Evolutionary conservation across 2,888 invertebrate species (phyloP).

Genomic region (Stomorhina lunata): DNA sequence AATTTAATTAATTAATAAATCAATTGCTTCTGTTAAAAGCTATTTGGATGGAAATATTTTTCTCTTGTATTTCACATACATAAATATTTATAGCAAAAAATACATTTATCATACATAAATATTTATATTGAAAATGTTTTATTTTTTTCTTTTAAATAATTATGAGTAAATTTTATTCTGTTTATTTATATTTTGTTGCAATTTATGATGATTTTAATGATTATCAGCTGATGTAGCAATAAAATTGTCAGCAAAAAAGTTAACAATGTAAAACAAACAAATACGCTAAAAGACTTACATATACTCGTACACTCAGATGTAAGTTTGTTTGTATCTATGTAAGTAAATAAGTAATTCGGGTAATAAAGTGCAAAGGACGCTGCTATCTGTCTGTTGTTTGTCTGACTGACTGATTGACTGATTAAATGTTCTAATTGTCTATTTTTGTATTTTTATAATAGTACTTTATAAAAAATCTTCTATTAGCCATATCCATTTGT

Average conservation of each 20-base stretch:
- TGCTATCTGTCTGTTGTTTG: constrained; percentile 8
- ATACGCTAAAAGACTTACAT: too few relatives aligned
- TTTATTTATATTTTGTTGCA: too few relatives aligned
- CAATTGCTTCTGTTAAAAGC: constrained; percentile 67
- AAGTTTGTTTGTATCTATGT: not conserved
- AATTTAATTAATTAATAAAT: constrained; percentile 66
- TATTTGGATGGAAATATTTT: constrained; percentile 65
- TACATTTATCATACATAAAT: constrained; percentile 42
- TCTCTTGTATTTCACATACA: constrained; percentile 60
- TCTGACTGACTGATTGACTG: too few relatives aligned
- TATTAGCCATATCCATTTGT: constrained; percentile 64
- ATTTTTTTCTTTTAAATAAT: constrained; percentile 17
- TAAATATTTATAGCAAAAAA: constrained; percentile 66
- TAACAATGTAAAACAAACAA: not conserved
- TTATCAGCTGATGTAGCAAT: too few relatives aligned
- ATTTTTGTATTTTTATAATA: not conserved
- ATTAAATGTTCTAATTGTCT: not conserved
- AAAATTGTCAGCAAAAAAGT: constrained; percentile 23
- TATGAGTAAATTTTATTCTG: not conserved
- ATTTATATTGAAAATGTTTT: constrained; percentile 44
- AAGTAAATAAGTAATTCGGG: not conserved
- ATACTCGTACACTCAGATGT: too few relatives aligned
- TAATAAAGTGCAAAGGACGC: constrained; percentile 55
- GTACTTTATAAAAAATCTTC: constrained; percentile 47
- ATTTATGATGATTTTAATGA: too few relatives aligned